A percentile compares a stretch with the other conserved stretches of the same genome.
phyloP scores from a whole-genome alignment of 2,113 vertebrate genomes.

The Hymenochirus boettgeri region DNA sequence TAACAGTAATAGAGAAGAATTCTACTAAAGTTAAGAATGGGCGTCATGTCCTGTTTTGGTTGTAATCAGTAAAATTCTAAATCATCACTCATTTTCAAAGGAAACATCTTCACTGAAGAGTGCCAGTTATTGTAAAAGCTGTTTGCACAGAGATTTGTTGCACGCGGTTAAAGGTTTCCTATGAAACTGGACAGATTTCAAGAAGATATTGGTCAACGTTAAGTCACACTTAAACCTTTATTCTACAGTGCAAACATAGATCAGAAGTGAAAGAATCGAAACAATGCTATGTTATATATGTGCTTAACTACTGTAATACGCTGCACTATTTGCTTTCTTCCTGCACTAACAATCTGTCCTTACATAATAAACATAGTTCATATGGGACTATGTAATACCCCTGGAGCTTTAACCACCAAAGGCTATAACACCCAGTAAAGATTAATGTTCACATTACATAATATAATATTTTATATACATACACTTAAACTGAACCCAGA shows the following conservation, averaged over 20 bases:
- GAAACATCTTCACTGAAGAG: background rate
- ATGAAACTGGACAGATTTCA: conserved; percentile 15
- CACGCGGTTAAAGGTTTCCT: background rate
- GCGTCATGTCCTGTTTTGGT: background rate
- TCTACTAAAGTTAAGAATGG: background rate
- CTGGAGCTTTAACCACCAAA: too few species aligned
- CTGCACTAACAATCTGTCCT: too few species aligned
- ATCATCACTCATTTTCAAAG: background rate
- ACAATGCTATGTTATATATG: too few species aligned
- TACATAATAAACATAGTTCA: too few species aligned
- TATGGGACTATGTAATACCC: too few species aligned
- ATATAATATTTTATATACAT: too few species aligned
- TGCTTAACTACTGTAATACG: too few species aligned
- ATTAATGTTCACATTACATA: too few species aligned
- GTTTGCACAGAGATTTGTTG: background rate
- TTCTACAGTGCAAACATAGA: background rate
- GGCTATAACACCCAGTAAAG: too few species aligned
- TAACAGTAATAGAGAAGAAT: background rate
- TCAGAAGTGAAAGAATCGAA: conserved; percentile 7
- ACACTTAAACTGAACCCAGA: too few species aligned
- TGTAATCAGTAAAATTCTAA: background rate
- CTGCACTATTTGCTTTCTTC: too few species aligned
- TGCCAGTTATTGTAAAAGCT: background rate
- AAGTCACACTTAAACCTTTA: conserved; percentile 8
- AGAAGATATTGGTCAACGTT: background rate